Percentiles rank a stretch among this genome's conserved stretches.
Conservation (phyloP, 2,113 vertebrate genomes). For the Apteryx owenii region DNA sequence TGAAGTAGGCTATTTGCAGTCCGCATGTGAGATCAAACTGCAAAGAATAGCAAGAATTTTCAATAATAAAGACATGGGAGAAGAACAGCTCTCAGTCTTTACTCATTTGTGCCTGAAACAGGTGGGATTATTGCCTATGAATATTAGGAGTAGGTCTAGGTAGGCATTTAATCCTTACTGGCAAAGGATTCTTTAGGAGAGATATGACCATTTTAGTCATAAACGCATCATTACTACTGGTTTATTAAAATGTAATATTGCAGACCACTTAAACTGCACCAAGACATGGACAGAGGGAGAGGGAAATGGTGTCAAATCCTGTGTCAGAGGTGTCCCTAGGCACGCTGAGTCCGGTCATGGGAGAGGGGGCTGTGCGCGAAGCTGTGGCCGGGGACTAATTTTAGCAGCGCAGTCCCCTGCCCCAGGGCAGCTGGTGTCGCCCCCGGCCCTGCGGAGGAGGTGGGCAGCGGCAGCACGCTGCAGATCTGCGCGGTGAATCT, state of each 20-base stretch:
- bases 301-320: accelerated
- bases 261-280: neutral
- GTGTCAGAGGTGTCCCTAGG: neutral
- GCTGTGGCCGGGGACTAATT: neutral
- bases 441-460: neutral
- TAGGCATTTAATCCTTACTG: neutral
- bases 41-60: neutral
- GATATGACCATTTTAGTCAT: neutral
- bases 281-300: neutral
- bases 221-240: neutral
- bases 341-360: neutral
- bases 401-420: neutral
- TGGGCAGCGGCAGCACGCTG: neutral
- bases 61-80: neutral
- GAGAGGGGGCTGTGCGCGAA: neutral
- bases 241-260: neutral
- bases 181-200: neutral
- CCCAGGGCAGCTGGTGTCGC: neutral
- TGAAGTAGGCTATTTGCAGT: neutral
- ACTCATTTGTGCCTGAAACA: neutral
- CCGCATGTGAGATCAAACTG: neutral
- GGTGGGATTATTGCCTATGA: neutral
- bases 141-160: neutral
- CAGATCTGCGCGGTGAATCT: neutral
- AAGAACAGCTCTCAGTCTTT: neutral